These are phyloP conservation scores for Deilephila porcellus DNA, from an alignment of 2,888 invertebrate genomes.

Conservation along the genomic window DNA sequence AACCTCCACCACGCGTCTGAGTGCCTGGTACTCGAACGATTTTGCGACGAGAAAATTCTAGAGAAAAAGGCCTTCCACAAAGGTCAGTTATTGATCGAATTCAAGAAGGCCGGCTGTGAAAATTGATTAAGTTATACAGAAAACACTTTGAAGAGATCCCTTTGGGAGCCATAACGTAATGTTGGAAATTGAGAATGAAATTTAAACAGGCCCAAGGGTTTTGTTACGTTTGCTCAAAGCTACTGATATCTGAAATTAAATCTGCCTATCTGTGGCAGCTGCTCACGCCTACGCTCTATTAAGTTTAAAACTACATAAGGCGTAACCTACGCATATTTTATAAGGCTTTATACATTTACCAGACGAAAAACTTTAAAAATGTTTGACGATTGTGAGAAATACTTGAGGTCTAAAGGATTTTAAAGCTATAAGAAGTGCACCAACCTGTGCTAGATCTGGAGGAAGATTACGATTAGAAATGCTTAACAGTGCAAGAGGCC, in stretches of 20 bases:
- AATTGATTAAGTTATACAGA: conserved; percentile 19
- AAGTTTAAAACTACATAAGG: neutral
- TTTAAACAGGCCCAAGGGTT: neutral
- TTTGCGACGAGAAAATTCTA: conserved; percentile 13
- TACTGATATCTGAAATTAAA: neutral
- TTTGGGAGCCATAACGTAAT: neutral
- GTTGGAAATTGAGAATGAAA: neutral
- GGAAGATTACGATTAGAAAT: neutral
- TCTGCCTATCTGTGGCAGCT: neutral
- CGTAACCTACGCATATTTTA: neutral
- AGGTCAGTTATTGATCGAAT: conserved; percentile 21
- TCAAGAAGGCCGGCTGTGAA: conserved; percentile 9
- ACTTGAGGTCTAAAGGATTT: neutral
- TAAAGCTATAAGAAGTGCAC: neutral
- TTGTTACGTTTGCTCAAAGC: neutral
- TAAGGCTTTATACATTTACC: neutral
- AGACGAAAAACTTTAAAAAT: neutral
- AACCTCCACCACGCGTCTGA: conserved; percentile 21
- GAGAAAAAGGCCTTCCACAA: conserved; percentile 15
- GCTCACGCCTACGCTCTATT: neutral
- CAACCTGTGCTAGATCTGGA: too few relatives aligned
- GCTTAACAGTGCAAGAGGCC: neutral
- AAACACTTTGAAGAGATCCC: conserved; percentile 8
- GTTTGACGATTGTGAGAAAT: neutral
- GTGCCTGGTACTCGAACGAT: conserved; percentile 28